phyloP scores from a whole-genome alignment of 2,888 invertebrate genomes.

The Eulithis testata region DNA sequence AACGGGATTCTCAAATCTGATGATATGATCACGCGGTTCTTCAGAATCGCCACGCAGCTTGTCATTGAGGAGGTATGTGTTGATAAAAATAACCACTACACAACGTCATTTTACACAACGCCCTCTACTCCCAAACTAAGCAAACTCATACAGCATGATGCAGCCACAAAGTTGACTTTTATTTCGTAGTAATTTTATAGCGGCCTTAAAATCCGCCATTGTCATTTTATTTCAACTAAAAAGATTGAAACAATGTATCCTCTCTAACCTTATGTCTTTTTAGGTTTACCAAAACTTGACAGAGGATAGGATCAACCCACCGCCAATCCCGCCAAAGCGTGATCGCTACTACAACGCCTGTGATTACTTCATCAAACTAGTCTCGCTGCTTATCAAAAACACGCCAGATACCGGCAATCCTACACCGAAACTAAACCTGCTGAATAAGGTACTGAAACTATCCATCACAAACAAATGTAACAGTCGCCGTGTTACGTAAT shows the following conservation, averaged over 20 bases:
- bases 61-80: constrained; percentile 93
- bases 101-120: no score
- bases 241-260: no score
- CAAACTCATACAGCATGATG: no score
- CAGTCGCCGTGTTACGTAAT: no score
- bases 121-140: no score
- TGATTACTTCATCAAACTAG: constrained; percentile 97
- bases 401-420: constrained; percentile 96
- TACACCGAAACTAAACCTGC: constrained; percentile 97
- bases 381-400: constrained; percentile 97
- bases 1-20: constrained; percentile 96
- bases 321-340: constrained; percentile 86
- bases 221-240: no score
- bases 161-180: no score
- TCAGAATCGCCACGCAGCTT: constrained; percentile 97
- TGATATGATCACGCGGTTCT: constrained; percentile 98
- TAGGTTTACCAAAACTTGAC: constrained; percentile 88
- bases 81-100: no score
- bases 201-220: no score
- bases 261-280: background rate
- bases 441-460: constrained; percentile 90
- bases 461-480: no score
- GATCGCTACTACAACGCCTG: constrained; percentile 97
- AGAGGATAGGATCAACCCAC: constrained; percentile 88
- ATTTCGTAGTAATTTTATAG: no score